These are phyloP conservation scores for Pollenia griseotomentosa DNA, from an alignment of 2,888 invertebrate genomes.

Conservation along the genomic window DNA sequence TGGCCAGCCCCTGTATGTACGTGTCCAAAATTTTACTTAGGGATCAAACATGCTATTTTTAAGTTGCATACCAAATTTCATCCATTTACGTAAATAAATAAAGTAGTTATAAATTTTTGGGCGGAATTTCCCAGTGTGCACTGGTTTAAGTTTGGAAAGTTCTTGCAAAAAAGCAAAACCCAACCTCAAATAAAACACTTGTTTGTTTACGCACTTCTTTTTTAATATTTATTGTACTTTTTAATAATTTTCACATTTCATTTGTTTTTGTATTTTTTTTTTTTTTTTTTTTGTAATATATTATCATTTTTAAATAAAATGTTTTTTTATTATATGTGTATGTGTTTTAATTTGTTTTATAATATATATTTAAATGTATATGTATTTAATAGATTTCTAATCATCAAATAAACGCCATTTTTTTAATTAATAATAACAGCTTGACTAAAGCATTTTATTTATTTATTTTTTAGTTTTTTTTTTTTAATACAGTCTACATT, in stretches of 20 bases:
- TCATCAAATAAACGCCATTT: conserved; percentile 65
- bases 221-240: conserved; percentile 72
- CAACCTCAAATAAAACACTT: conserved; percentile 50
- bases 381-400: conserved; percentile 71
- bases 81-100: too few species aligned
- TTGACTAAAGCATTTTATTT: conserved; percentile 67
- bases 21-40: too few species aligned
- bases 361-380: conserved; percentile 67
- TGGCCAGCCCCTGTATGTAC: too few species aligned
- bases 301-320: conserved; percentile 68
- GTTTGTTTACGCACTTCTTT: conserved; percentile 58
- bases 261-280: conserved; percentile 18
- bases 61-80: too few species aligned
- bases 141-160: neutral
- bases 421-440: conserved; percentile 68
- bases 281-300: conserved; percentile 45
- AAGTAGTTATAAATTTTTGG: too few species aligned
- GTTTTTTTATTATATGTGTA: conserved; percentile 35
- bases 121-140: too few species aligned
- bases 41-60: too few species aligned
- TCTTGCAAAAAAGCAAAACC: neutral
- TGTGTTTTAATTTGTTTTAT: conserved; percentile 36
- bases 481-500: conserved; percentile 71
- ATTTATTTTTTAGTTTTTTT: conserved; percentile 50
- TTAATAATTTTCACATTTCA: conserved; percentile 70